Evolutionary conservation across 2,797 vertebrate species (phyloP), one percentile per base, ranked within the genome.

Genomic region (Dipus sagitta): DNA sequence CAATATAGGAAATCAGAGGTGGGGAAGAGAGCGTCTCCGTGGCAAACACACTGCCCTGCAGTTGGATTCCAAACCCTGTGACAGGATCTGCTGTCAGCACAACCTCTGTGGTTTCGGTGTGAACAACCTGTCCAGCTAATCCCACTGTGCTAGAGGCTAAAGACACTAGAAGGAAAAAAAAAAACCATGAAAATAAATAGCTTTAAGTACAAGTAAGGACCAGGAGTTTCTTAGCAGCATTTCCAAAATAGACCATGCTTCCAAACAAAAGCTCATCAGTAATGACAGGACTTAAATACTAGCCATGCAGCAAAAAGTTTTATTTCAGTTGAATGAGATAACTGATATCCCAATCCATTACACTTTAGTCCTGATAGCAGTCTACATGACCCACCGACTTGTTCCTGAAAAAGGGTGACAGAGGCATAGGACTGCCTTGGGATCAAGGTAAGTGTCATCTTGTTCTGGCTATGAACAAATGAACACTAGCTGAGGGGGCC

Each of bases 1-100:
- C 99, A 47, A 99, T 99, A 96, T 99, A 99, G 68, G 99, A 99
- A 95, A 99, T 99, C 96, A 99, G 98, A 12, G 99, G 99, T 1
- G 99, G 99, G 18, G 99, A 99, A 89, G 99, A 99, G 76, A 99
- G 98, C 0, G 99, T 99, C 97, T 99, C 99, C 0, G 99, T 99
- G 96, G 99, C 99, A 64, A 99, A 99, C 90, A 99, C 99, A 1
- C 99, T 99, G 20, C 99, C 99, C 97, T 99, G 99, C 96, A 99
- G 99, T 97, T 99, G 99, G 94, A 99, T 99, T 88, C 99, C 99
- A 94, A 99, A 99, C 71, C 99, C 99, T 90, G 99, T 98, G 91
- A 99, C 96, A 64, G 99, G 99, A 96, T 99, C 99, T n/a, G 99
- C 99, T 34, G 99, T 98, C 98, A 99, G 98, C 93, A 97, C 98